A percentile compares a stretch with the other conserved stretches of the same genome.
Conservation (phyloP, 2,888 invertebrate genomes). For the Pomacea canaliculata region DNA sequence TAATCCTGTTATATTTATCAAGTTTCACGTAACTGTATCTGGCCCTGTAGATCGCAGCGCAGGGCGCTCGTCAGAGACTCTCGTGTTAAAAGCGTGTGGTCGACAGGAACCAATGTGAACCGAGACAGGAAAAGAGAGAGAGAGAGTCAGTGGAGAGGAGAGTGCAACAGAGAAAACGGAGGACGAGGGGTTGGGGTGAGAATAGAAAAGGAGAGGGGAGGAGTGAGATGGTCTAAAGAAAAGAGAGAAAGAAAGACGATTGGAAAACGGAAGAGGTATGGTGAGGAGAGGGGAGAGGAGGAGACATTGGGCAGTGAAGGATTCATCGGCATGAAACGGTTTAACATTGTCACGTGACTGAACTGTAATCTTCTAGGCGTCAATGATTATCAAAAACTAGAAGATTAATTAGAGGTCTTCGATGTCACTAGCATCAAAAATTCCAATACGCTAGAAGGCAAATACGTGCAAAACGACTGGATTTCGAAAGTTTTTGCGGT, state of each 20-base stretch:
- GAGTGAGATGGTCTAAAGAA: not conserved
- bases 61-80: not conserved
- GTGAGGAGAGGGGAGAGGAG: too few species aligned
- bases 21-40: slow-evolving; percentile 1
- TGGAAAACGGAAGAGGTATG: too few species aligned
- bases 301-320: too few species aligned
- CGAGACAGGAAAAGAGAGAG: not conserved
- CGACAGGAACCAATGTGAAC: not conserved
- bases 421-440: too few species aligned
- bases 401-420: not conserved
- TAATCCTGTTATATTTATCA: too few species aligned
- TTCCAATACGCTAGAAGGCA: too few species aligned
- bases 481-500: too few species aligned
- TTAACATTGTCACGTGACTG: too few species aligned
- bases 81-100: not conserved
- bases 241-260: not conserved
- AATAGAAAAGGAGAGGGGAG: not conserved
- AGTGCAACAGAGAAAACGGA: not conserved
- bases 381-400: not conserved
- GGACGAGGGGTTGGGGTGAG: not conserved
- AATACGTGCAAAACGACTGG: too few species aligned
- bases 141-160: not conserved
- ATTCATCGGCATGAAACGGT: too few species aligned
- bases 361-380: too few species aligned
- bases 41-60: not conserved